These are phyloP conservation scores for Lycocerus yunnanus DNA, from an alignment of 2,888 invertebrate species.

Conservation along the genomic window DNA sequence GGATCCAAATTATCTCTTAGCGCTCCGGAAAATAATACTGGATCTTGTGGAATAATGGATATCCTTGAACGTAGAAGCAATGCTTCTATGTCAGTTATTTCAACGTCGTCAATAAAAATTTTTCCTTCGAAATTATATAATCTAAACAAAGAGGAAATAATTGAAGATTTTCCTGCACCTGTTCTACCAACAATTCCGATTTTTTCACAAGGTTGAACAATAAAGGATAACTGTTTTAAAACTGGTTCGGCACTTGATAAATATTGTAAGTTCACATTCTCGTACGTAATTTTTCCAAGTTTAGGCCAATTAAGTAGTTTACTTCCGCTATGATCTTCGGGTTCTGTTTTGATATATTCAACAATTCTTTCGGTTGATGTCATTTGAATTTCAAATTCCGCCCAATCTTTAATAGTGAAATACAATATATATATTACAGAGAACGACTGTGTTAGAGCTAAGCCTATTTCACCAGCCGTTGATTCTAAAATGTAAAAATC, in stretches of 20 bases:
- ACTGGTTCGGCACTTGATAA: slow-evolving; percentile 71
- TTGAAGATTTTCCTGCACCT: slow-evolving; percentile 81
- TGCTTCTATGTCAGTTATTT: slow-evolving; percentile 72
- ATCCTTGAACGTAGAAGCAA: slow-evolving; percentile 77
- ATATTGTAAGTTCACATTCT: slow-evolving; percentile 73
- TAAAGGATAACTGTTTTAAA: slow-evolving; percentile 70
- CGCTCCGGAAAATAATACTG: slow-evolving; percentile 84
- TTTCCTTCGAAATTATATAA: slow-evolving; percentile 77
- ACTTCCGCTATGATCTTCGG: not conserved
- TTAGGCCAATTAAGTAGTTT: slow-evolving; percentile 67
- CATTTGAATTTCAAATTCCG: not conserved
- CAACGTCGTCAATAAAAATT: slow-evolving; percentile 79
- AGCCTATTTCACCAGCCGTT: not conserved
- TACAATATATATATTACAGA: not conserved
- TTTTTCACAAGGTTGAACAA: slow-evolving; percentile 71
- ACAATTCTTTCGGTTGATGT: not conserved
- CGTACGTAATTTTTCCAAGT: slow-evolving; percentile 71
- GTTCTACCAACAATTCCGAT: slow-evolving; percentile 83
- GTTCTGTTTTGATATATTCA: not conserved
- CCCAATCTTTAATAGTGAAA: not conserved
- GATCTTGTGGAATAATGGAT: slow-evolving; percentile 87
- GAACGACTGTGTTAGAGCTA: not conserved
- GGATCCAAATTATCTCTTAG: slow-evolving; percentile 90
- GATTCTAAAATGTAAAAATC: not conserved
- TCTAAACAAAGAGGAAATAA: slow-evolving; percentile 80